These are phyloP conservation scores for Notothenia coriiceps DNA, from an alignment of 2,113 vertebrate genomes.

Conservation along the genomic window DNA sequence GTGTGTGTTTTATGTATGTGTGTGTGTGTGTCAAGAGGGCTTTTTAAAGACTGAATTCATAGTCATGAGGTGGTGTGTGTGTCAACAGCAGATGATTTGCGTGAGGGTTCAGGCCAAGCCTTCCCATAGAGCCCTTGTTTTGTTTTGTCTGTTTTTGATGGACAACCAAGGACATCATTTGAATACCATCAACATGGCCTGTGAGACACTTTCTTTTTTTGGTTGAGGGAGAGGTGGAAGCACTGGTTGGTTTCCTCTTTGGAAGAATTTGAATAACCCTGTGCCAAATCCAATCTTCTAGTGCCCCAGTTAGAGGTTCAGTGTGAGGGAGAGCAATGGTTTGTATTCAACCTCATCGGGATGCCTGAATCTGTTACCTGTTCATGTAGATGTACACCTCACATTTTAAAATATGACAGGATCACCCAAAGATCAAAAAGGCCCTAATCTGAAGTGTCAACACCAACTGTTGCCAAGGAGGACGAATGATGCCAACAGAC, in stretches of 20 bases:
- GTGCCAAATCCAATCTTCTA: conserved; percentile 24
- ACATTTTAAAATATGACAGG: conserved; percentile 33
- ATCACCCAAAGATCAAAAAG: conserved; percentile 37
- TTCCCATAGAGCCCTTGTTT: conserved; percentile 67
- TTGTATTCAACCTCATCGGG: background rate
- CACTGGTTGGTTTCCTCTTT: background rate
- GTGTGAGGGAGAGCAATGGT: background rate
- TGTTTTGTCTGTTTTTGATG: conserved; percentile 74
- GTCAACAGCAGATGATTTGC: conserved; percentile 77
- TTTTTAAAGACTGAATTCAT: conserved; percentile 72
- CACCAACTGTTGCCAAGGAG: conserved; percentile 29
- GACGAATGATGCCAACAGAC: background rate
- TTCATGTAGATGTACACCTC: background rate
- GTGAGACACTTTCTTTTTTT: conserved; percentile 47
- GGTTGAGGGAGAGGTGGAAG: background rate
- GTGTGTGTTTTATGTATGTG: conserved; percentile 15
- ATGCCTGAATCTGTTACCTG: background rate
- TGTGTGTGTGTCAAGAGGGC: conserved; percentile 34
- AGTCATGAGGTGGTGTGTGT: conserved; percentile 72
- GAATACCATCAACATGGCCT: conserved; percentile 55
- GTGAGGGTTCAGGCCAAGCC: conserved; percentile 70
- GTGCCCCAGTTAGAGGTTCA: conserved; percentile 1
- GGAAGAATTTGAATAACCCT: conserved; percentile 16
- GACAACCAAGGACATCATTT: conserved; percentile 70
- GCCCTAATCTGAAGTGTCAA: conserved; percentile 38